Evolutionary conservation across 1,140 invertebrate genomes (phyloP).

Genomic region (Drosophila nigromelanica): DNA sequence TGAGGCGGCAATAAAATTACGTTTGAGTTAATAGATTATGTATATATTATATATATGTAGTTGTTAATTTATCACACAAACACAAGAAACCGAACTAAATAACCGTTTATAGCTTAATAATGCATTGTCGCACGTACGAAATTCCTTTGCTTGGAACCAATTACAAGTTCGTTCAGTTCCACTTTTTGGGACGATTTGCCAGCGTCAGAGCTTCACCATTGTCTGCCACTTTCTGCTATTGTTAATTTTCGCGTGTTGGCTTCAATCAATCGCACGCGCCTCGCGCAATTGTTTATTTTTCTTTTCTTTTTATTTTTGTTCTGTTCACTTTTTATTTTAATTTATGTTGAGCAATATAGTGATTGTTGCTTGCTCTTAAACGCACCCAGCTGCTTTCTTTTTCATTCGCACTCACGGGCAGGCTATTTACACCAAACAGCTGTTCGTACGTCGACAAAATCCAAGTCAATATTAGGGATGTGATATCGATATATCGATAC

Average conservation of each 20-base stretch:
- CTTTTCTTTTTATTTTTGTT: slow-evolving; percentile 39
- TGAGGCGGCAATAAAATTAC: slow-evolving; percentile 24
- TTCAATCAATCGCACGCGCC: slow-evolving; percentile 52
- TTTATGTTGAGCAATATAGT: slow-evolving; percentile 61
- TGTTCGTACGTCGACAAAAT: slow-evolving; percentile 34
- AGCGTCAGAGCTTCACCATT: slow-evolving; percentile 40
- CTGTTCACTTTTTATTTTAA: slow-evolving; percentile 42
- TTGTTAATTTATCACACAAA: slow-evolving; percentile 25
- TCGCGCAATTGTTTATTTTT: slow-evolving; percentile 33
- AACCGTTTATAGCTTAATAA: slow-evolving; percentile 27
- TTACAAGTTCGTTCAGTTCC: slow-evolving; percentile 56
- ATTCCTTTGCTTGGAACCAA: slow-evolving; percentile 56
- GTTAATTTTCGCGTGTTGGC: slow-evolving; percentile 49
- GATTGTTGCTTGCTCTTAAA: slow-evolving; percentile 41
- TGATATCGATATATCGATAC: slow-evolving; percentile 41
- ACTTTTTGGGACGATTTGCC: slow-evolving; percentile 32
- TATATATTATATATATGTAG: not conserved
- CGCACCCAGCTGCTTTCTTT: slow-evolving; percentile 44
- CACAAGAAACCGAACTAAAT: slow-evolving; percentile 19
- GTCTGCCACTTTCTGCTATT: slow-evolving; percentile 36
- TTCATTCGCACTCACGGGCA: slow-evolving; percentile 40
- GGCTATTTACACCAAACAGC: slow-evolving; percentile 47
- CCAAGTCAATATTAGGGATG: slow-evolving; percentile 10
- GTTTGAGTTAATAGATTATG: not conserved
- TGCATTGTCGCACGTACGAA: slow-evolving; percentile 42